Evolutionary conservation across 2,113 vertebrate genomes (phyloP).

Genomic region (Acinonyx jubatus): DNA sequence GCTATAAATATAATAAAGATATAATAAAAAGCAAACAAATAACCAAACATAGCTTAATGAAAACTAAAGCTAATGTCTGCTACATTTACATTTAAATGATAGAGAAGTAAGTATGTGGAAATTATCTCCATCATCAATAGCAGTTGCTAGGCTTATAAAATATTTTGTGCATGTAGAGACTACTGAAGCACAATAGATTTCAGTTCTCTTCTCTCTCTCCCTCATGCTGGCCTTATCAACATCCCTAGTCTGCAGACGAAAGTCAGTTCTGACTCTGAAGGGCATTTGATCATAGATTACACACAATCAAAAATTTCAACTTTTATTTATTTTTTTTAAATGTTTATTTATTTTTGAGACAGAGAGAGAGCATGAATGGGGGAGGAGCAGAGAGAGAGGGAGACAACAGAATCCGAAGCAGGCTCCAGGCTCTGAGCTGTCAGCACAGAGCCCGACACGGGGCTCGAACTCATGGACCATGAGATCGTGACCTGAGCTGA

Average conservation of each 20-base stretch:
- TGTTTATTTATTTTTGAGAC: background rate
- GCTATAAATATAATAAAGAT: background rate
- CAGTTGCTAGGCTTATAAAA: background rate
- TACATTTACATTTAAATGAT: constrained; percentile 18
- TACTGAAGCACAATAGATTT: background rate
- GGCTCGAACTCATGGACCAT: no score
- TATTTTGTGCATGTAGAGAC: background rate
- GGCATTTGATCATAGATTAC: background rate
- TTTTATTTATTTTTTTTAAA: constrained; percentile 60
- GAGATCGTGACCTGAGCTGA: no score
- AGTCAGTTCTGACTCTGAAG: background rate
- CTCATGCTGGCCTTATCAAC: background rate
- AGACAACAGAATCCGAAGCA: no score
- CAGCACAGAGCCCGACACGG: no score
- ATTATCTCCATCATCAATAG: background rate
- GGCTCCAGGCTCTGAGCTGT: no score
- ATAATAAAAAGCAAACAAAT: constrained; percentile 40
- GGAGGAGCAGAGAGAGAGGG: no score
- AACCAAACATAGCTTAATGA: constrained; percentile 23
- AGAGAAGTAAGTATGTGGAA: background rate
- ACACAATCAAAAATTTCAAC: constrained; percentile 58
- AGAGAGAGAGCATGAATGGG: no score
- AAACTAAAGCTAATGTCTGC: constrained; percentile 7
- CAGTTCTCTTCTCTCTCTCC: background rate
- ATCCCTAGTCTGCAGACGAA: background rate